These are phyloP conservation scores for Cladopsammia gracilis DNA, from an alignment of 64 coral and sea anemone genomes.

Conservation along the genomic window DNA sequence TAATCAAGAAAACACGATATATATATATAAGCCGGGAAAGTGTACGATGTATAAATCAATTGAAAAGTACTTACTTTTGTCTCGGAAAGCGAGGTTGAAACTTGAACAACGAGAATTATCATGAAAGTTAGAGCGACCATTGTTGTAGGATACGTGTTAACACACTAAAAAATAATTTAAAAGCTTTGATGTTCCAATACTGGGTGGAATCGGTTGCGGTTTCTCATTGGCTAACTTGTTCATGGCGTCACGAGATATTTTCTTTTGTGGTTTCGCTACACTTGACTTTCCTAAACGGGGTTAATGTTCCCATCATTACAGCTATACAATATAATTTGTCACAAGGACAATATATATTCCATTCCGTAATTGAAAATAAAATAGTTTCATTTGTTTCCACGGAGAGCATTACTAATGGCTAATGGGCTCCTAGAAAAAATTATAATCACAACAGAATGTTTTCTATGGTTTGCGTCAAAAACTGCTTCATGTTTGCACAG, in stretches of 20 bases:
- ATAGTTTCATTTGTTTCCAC: background rate
- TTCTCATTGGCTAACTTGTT: background rate
- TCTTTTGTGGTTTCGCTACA: too few relatives aligned
- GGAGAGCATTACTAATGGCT: too few relatives aligned
- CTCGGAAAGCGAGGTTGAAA: background rate
- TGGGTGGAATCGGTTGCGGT: background rate
- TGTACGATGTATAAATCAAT: too few relatives aligned
- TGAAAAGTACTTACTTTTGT: background rate
- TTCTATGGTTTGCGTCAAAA: too few relatives aligned
- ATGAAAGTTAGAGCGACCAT: background rate
- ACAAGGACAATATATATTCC: background rate
- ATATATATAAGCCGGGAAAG: too few relatives aligned
- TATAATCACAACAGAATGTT: too few relatives aligned
- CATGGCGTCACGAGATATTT: background rate
- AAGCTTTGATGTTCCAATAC: too few relatives aligned
- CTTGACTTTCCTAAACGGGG: too few relatives aligned
- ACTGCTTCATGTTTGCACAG: too few relatives aligned
- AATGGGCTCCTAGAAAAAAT: too few relatives aligned
- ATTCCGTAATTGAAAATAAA: background rate
- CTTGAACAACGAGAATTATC: background rate
- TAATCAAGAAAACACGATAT: too few relatives aligned
- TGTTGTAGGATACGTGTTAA: background rate
- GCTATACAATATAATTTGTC: background rate
- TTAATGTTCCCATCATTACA: background rate
- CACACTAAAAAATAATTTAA: background rate